These are phyloP conservation scores for Otus scops DNA, from an alignment of 2,797 vertebrate species.

Conservation along the genomic window DNA sequence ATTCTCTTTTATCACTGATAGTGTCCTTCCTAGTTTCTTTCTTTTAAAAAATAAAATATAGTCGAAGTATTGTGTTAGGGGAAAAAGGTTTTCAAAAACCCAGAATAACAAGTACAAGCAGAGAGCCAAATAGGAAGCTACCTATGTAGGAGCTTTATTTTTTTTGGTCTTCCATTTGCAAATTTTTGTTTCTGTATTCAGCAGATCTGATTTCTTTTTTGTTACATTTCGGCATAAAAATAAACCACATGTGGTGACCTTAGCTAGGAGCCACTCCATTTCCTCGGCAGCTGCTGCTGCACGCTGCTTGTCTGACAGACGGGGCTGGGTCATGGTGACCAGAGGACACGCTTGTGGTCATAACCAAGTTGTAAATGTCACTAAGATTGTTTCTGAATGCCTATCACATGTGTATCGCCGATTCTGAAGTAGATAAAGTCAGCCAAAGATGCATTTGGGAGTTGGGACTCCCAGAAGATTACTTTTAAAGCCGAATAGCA, in stretches of 20 bases:
- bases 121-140: neutral
- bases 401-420: slow-evolving; percentile 79
- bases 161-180: neutral
- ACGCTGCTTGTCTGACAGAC: slow-evolving; percentile 79
- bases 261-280: slow-evolving; percentile 80
- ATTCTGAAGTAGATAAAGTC: slow-evolving; percentile 77
- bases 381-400: slow-evolving; percentile 75
- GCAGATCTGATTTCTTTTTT: slow-evolving; percentile 25
- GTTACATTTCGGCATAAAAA: slow-evolving; percentile 47
- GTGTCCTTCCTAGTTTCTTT: neutral
- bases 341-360: slow-evolving; percentile 75
- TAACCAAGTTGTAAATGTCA: slow-evolving; percentile 80
- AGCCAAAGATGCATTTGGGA: slow-evolving; percentile 78
- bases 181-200: slow-evolving; percentile 21
- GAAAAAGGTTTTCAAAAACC: neutral
- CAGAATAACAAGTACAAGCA: rapidly evolving
- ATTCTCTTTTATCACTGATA: neutral
- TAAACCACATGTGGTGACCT: slow-evolving; percentile 76
- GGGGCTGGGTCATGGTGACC: slow-evolving; percentile 65
- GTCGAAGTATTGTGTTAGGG: neutral
- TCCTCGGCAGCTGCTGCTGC: slow-evolving; percentile 80
- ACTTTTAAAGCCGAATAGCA: slow-evolving; percentile 67
- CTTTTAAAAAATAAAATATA: neutral
- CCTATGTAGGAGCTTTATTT: neutral
- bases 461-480: slow-evolving; percentile 53